Evolutionary conservation across 2,888 invertebrate species (phyloP).

Genomic region (Lydus trimaculatus): DNA sequence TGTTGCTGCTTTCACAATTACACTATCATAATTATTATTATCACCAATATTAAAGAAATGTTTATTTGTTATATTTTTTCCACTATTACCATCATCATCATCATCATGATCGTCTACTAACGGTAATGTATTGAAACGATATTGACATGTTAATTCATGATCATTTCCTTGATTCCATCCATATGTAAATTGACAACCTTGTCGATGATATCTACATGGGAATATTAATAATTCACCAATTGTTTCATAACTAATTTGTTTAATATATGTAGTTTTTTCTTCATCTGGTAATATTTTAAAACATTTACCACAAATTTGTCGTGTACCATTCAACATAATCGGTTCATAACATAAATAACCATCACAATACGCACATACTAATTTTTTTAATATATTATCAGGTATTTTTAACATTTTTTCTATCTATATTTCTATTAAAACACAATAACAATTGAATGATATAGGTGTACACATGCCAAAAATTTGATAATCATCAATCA

Average conservation of each 20-base stretch:
- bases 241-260: constrained; percentile 47
- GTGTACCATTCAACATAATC: constrained; percentile 37
- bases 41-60: too few relatives aligned
- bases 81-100: background rate
- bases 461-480: too few relatives aligned
- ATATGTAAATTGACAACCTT: constrained; percentile 44
- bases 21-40: background rate
- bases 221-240: constrained; percentile 44
- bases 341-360: constrained; percentile 47
- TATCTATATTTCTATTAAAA: background rate
- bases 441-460: too few relatives aligned
- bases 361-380: constrained; percentile 46
- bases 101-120: constrained; percentile 1
- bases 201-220: constrained; percentile 46
- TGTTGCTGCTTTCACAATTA: background rate
- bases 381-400: constrained; percentile 38
- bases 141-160: constrained; percentile 46
- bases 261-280: constrained; percentile 41
- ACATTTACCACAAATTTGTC: constrained; percentile 51
- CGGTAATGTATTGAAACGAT: constrained; percentile 36
- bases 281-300: constrained; percentile 45
- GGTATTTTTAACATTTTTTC: constrained; percentile 44
- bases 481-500: too few relatives aligned
- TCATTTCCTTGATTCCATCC: constrained; percentile 41
- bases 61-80: too few relatives aligned